phyloP scores from a whole-genome alignment of 2,113 vertebrate species.

The Ornithorhynchus anatinus region DNA sequence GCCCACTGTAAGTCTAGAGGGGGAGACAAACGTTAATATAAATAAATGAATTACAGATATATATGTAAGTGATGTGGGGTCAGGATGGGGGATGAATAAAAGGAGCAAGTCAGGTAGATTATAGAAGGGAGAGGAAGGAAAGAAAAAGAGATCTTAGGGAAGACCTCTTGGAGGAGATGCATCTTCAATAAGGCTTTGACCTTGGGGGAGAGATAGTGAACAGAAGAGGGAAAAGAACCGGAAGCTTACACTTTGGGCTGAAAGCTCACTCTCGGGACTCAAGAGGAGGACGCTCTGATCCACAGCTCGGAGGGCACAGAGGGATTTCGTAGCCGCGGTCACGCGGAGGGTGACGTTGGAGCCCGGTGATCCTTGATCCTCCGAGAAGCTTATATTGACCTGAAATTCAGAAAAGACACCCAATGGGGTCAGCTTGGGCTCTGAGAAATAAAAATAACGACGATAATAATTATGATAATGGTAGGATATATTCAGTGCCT shows the following conservation, averaged over 20 bases:
- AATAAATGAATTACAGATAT: too few species aligned
- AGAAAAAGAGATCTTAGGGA: too few species aligned
- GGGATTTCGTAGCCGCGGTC: slow-evolving; percentile 73
- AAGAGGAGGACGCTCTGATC: slow-evolving; percentile 82
- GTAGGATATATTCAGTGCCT: too few species aligned
- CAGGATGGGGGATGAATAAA: too few species aligned
- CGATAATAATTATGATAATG: too few species aligned
- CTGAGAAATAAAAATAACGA: neutral
- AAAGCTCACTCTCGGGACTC: slow-evolving; percentile 50
- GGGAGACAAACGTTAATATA: too few species aligned
- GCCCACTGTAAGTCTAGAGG: too few species aligned
- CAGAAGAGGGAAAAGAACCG: neutral
- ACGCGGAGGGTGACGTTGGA: slow-evolving; percentile 65
- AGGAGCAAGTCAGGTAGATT: too few species aligned
- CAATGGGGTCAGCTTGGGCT: too few species aligned
- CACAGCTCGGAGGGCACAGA: slow-evolving; percentile 82
- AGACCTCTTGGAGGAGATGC: too few species aligned
- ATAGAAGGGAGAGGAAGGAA: neutral
- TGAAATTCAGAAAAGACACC: slow-evolving; percentile 42
- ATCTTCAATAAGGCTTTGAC: too few species aligned
- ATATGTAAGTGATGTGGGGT: too few species aligned
- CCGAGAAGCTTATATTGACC: slow-evolving; percentile 80
- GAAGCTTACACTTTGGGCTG: slow-evolving; percentile 42
- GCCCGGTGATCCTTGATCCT: slow-evolving; percentile 64
- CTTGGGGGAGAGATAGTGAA: neutral